Percentiles rank a stretch among this genome's conserved stretches.
phyloP scores from a whole-genome alignment of 1,140 invertebrate species.

The Drosophila lowei region DNA sequence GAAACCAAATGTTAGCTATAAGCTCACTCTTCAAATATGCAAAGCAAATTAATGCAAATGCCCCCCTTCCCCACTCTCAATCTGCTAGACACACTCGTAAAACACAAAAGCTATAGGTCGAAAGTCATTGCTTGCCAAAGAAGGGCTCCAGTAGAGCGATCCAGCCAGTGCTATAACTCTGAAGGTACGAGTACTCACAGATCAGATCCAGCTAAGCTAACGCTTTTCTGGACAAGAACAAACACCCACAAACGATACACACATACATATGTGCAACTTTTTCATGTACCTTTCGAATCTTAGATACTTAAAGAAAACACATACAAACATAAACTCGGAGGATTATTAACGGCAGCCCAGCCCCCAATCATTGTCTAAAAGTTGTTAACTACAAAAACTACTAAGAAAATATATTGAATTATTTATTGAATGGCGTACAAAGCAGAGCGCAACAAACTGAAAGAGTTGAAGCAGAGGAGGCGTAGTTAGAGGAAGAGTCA shows the following conservation, averaged over 20 bases:
- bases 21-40: conserved; percentile 53
- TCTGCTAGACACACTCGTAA: conserved; percentile 14
- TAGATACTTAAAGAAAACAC: conserved; percentile 63
- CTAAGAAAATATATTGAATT: conserved; percentile 47
- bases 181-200: conserved; percentile 18
- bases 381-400: conserved; percentile 63
- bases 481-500: conserved; percentile 14
- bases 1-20: conserved; percentile 60
- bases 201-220: conserved; percentile 36
- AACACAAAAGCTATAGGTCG: conserved; percentile 1
- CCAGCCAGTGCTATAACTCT: conserved; percentile 11
- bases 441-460: conserved; percentile 29
- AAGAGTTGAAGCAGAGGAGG: conserved; percentile 5
- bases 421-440: conserved; percentile 52
- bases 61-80: conserved; percentile 18
- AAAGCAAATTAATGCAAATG: conserved; percentile 38
- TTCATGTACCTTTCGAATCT: conserved; percentile 81
- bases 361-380: conserved; percentile 38
- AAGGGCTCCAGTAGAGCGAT: background rate
- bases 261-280: conserved; percentile 62
- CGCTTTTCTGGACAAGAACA: conserved; percentile 32
- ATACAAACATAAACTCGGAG: conserved; percentile 18
- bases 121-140: conserved; percentile 38
- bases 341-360: conserved; percentile 37
- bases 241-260: conserved; percentile 48